phyloP scores from a whole-genome alignment of 1,140 invertebrate genomes.

The Cyrtorhinus lividipennis region DNA sequence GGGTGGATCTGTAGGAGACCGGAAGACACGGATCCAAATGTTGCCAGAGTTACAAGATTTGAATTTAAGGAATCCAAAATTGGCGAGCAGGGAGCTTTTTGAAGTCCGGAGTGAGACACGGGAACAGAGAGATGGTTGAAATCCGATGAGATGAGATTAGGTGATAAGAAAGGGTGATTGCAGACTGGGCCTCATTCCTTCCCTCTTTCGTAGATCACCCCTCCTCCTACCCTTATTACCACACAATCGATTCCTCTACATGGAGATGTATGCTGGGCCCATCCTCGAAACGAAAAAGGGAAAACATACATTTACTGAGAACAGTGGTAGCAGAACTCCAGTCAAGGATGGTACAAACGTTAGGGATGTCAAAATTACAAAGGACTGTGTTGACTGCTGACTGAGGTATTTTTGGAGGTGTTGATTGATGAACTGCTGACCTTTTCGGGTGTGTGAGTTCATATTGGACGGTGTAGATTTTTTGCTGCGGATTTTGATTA shows the following conservation, averaged over 20 bases:
- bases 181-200: too few species aligned
- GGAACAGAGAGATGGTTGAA: too few species aligned
- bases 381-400: neutral
- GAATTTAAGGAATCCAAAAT: too few species aligned
- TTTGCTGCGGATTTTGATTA: neutral
- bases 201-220: too few species aligned
- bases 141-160: too few species aligned
- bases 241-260: neutral
- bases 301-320: neutral
- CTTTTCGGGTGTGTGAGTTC: neutral
- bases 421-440: neutral
- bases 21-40: too few species aligned
- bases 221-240: too few species aligned
- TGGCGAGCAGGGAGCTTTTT: too few species aligned
- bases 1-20: too few species aligned
- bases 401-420: neutral
- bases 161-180: too few species aligned
- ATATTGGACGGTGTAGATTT: neutral
- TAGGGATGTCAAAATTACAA: neutral
- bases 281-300: neutral
- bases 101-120: too few species aligned
- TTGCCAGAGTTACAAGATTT: too few species aligned
- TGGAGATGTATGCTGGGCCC: neutral
- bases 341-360: neutral
- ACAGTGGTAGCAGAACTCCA: neutral